These are phyloP conservation scores for Paralvinella palmiformis DNA, from an alignment of 1,140 invertebrate genomes.

Conservation along the genomic window DNA sequence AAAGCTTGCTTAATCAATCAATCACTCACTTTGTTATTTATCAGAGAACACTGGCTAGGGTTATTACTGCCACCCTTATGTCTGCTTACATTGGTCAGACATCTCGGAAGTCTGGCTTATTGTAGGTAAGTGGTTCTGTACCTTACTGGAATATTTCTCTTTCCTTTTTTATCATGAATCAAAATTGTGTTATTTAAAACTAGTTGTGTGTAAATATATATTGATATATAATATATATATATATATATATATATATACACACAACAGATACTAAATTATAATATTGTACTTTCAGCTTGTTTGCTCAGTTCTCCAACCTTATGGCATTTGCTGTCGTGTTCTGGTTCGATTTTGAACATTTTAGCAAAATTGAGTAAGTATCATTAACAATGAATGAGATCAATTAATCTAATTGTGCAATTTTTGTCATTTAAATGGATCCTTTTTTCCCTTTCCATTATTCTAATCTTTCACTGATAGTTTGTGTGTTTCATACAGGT, in stretches of 20 bases:
- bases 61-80: conserved; percentile 48
- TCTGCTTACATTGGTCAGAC: conserved; percentile 45
- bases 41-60: conserved; percentile 43
- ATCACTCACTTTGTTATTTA: conserved; percentile 15
- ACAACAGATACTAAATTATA: neutral
- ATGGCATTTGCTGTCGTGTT: conserved; percentile 53
- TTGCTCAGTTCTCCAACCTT: conserved; percentile 49
- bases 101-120: conserved; percentile 49
- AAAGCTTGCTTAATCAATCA: too few species aligned
- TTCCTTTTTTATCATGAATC: too few species aligned
- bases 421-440: too few species aligned
- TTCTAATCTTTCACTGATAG: too few species aligned
- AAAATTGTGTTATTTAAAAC: too few species aligned
- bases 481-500: too few species aligned
- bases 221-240: neutral
- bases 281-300: conserved; percentile 32
- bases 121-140: conserved; percentile 39
- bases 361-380: conserved; percentile 45
- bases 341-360: conserved; percentile 55
- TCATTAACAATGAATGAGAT: conserved; percentile 1
- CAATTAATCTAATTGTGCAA: too few species aligned
- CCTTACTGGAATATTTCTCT: too few species aligned
- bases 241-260: neutral
- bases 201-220: conserved; percentile 7
- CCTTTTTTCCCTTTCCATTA: too few species aligned